These are phyloP conservation scores for Contarinia nasturtii DNA, from an alignment of 1,140 invertebrate species.

Conservation along the genomic window DNA sequence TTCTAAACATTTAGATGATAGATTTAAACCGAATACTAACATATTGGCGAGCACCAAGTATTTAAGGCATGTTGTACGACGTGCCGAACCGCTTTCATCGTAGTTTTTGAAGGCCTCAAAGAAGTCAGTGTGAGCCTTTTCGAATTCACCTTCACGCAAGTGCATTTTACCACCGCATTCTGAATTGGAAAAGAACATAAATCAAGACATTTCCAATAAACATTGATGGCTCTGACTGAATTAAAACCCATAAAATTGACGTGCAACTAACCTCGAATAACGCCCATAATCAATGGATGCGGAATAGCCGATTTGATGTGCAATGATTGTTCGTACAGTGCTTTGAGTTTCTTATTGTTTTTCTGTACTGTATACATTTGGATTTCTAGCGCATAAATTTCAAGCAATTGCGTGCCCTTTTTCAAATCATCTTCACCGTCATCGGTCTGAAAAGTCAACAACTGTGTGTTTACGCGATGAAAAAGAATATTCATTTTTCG, in stretches of 20 bases:
- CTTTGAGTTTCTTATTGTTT: constrained; percentile 98
- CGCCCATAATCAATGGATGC: constrained; percentile 98
- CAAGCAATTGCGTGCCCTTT: constrained; percentile 93
- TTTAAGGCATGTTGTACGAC: constrained; percentile 93
- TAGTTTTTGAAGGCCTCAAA: constrained; percentile 99
- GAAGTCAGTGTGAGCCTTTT: constrained; percentile 97
- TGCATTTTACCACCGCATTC: constrained; percentile 99
- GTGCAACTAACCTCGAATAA: constrained; percentile 65
- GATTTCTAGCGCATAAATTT: constrained; percentile 98
- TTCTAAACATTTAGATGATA: too few species aligned
- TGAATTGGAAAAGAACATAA: constrained; percentile 28
- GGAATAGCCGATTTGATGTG: constrained; percentile 99
- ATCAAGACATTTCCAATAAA: too few species aligned
- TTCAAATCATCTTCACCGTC: constrained; percentile 99
- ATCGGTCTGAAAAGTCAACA: constrained; percentile 56
- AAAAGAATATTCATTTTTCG: constrained; percentile 1
- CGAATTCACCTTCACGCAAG: constrained; percentile 93
- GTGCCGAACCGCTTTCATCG: constrained; percentile 95
- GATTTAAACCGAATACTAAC: too few species aligned
- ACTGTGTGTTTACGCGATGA: too few species aligned
- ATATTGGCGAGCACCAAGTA: constrained; percentile 98
- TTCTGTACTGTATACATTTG: constrained; percentile 99
- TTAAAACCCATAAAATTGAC: not conserved
- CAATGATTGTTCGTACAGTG: constrained; percentile 92
- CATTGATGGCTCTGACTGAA: not conserved